A percentile compares a stretch with the other conserved stretches of the same genome.
phyloP scores from a whole-genome alignment of 2,888 invertebrate species.

The Aphodius granarius region DNA sequence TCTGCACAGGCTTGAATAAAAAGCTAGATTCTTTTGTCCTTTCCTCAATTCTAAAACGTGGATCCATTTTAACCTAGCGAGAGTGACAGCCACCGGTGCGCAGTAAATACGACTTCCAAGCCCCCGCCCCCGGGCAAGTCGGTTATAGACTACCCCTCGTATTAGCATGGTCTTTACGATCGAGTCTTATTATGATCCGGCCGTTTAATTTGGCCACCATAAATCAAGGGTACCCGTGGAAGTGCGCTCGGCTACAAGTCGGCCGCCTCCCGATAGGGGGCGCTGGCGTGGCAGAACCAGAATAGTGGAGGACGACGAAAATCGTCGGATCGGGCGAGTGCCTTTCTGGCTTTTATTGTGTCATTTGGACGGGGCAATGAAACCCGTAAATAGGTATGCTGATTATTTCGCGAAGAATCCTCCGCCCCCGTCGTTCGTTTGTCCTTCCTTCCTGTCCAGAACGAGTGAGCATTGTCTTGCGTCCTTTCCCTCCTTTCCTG shows the following conservation, averaged over 20 bases:
- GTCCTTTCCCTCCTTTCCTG: neutral
- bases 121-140: neutral
- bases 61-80: neutral
- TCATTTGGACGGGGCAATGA: constrained; percentile 16
- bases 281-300: neutral
- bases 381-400: constrained; percentile 23
- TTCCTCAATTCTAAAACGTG: neutral
- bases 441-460: neutral
- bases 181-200: constrained; percentile 17
- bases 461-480: neutral
- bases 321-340: constrained; percentile 11
- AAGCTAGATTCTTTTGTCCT: neutral
- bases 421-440: constrained; percentile 6
- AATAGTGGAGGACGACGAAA: neutral
- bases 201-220: constrained; percentile 19
- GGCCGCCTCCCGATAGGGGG: neutral
- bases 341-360: constrained; percentile 23
- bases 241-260: constrained; percentile 10
- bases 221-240: constrained; percentile 18
- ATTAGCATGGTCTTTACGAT: constrained; percentile 16
- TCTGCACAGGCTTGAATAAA: neutral
- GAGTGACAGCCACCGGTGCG: neutral
- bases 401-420: constrained; percentile 24
- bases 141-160: neutral
- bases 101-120: neutral